phyloP scores from a whole-genome alignment of 35 echinoderm and acorn worm species.

The Amphiura filiformis region DNA sequence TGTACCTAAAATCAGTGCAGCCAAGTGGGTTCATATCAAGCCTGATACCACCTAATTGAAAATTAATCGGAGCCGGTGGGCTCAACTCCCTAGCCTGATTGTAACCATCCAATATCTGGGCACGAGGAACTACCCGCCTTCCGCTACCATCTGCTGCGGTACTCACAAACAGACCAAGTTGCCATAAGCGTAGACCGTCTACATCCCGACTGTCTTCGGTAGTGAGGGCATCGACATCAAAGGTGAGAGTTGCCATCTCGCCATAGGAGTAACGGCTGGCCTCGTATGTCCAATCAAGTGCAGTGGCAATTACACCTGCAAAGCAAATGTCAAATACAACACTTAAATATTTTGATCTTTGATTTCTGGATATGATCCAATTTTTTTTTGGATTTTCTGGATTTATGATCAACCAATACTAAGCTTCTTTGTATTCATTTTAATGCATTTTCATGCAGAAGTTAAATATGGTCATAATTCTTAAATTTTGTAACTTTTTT shows the following conservation, averaged over 20 bases:
- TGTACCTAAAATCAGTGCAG: constrained; percentile 50
- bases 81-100: constrained; percentile 38
- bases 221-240: constrained; percentile 54
- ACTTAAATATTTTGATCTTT: too few relatives aligned
- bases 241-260: constrained; percentile 36
- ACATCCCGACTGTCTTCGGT: constrained; percentile 51
- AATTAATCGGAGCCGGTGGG: constrained; percentile 27
- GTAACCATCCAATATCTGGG: constrained; percentile 65
- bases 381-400: not conserved
- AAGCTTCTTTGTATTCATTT: too few relatives aligned
- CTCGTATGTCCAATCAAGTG: constrained; percentile 48
- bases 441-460: too few relatives aligned
- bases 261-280: constrained; percentile 28
- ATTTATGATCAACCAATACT: too few relatives aligned
- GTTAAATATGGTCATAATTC: too few relatives aligned
- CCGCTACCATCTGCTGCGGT: constrained; percentile 49
- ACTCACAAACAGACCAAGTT: constrained; percentile 58
- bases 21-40: constrained; percentile 51
- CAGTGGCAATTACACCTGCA: constrained; percentile 59
- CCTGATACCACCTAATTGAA: constrained; percentile 26
- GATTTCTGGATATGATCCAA: not conserved
- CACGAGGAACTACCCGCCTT: constrained; percentile 14
- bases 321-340: not conserved
- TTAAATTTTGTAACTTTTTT: too few relatives aligned
- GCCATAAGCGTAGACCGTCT: constrained; percentile 58